Base-by-base conservation (phyloP, 2,797 vertebrate species). In the Enteromius treurensis region DNA sequence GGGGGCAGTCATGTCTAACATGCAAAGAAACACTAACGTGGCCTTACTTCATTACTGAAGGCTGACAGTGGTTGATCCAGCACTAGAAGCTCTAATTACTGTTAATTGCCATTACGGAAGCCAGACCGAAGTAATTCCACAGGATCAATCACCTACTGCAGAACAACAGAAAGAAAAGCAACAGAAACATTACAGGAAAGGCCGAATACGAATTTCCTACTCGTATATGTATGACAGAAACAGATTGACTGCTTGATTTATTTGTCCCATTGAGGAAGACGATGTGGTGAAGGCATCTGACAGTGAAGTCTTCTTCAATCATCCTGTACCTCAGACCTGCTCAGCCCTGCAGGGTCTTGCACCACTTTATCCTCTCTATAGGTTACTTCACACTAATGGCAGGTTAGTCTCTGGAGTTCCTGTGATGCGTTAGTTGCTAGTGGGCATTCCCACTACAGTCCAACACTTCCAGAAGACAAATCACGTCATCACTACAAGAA, bases 61-160 rank as follows among this genome's bases (percentile, higher is more conserved):
- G 51, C 45, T 58, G 90, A 88, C 87, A 90, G 88, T 85, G 92
- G 90, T 89, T 90, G 89, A 88, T 91, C 89, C 58, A 85, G 88
- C 88, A 88, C 89, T 87, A 86, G 84, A 80, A 79, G 84, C 89
- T 91, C 90, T 89, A 92, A 92, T 93, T 92, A 91, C 90, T 91
- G 92, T 90, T 91, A 92, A 92, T 83, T 90, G 86, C 73, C 86
- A 90, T 91, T 90, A 83, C 81, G 79, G 84, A 80, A 86, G 88
- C 26, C 80, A 86, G 85, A 58, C 49, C 23, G 45, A 47, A 21
- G 73, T 77, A 80, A 80, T 73, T 73, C 65, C 81, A 47, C 29
- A 21, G 1, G 86, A 53, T 51, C 34, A 13, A 8, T 47, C n/a
- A 10, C 37, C 64, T 82, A 68, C 65, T 60, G 21, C 13, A 58